Conservation (phyloP, 2,113 vertebrate species). For the Ceuthmochares aereus region DNA sequence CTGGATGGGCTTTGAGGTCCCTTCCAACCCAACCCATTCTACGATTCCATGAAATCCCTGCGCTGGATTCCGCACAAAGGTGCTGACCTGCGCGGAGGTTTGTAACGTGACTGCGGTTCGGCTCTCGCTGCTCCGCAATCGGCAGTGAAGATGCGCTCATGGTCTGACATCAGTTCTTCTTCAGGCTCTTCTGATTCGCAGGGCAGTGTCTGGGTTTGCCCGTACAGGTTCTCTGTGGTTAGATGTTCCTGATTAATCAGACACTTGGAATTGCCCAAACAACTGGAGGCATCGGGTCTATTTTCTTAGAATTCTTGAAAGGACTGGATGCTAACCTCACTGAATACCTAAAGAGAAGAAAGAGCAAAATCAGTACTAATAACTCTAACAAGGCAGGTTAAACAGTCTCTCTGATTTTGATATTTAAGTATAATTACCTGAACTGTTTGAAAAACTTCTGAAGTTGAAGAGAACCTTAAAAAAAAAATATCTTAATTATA, state of each 20-base stretch:
- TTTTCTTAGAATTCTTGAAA: background rate
- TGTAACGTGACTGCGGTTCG: background rate
- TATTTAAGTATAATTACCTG: background rate
- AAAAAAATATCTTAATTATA: background rate
- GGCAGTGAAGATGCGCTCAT: background rate
- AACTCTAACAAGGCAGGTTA: background rate
- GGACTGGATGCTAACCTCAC: background rate
- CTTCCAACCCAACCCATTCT: no score
- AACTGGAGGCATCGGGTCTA: background rate
- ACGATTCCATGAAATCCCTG: background rate
- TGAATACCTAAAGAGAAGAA: background rate
- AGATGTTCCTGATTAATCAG: background rate
- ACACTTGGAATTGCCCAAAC: background rate
- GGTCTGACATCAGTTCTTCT: background rate
- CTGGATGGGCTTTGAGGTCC: no score
- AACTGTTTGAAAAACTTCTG: background rate
- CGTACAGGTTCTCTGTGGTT: background rate
- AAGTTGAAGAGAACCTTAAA: background rate
- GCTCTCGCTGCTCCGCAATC: background rate
- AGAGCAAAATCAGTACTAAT: background rate
- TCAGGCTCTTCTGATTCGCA: background rate
- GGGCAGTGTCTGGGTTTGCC: background rate
- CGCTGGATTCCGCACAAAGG: background rate
- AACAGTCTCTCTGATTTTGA: background rate
- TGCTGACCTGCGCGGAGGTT: background rate